phyloP scores from a whole-genome alignment of 2,113 vertebrate genomes.

The Girardinichthys multiradiatus region DNA sequence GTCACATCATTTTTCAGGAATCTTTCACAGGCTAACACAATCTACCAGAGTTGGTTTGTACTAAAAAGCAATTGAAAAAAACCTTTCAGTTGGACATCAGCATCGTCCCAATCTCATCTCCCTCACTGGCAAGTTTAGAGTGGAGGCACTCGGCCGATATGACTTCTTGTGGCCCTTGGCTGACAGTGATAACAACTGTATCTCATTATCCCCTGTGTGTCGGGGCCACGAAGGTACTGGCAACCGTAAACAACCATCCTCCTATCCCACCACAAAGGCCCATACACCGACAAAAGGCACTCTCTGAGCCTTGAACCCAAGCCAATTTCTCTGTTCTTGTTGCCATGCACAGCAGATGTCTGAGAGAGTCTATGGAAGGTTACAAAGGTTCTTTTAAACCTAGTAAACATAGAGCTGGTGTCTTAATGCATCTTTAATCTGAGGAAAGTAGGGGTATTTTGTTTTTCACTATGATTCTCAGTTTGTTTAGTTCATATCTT shows the following conservation, averaged over 20 bases:
- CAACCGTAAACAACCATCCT: conserved; percentile 66
- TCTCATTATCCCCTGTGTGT: conserved; percentile 71
- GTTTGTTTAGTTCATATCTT: not conserved
- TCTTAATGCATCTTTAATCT: conserved; percentile 41
- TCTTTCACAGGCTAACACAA: not conserved
- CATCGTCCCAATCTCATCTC: conserved; percentile 43
- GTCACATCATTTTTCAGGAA: not conserved
- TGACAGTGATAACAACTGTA: conserved; percentile 76
- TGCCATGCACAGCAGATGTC: conserved; percentile 76
- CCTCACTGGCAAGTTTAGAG: conserved; percentile 51
- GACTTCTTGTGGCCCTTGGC: conserved; percentile 57
- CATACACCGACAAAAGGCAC: conserved; percentile 64
- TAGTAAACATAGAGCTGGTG: conserved; percentile 13
- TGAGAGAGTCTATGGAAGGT: conserved; percentile 62
- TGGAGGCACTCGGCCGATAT: conserved; percentile 34
- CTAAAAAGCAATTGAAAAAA: conserved; percentile 25
- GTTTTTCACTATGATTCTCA: not conserved
- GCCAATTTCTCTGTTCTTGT: conserved; percentile 71
- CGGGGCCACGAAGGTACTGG: conserved; percentile 56
- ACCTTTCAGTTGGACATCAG: conserved; percentile 32
- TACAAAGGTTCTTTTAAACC: conserved; percentile 39
- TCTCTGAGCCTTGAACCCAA: conserved; percentile 66
- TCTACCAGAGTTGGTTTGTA: not conserved
- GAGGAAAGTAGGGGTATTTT: conserved; percentile 40
- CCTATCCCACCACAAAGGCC: conserved; percentile 64